A percentile compares a stretch with the other conserved stretches of the same genome.
Conservation (phyloP, 2,888 invertebrate species). For the Mythimna loreyi region DNA sequence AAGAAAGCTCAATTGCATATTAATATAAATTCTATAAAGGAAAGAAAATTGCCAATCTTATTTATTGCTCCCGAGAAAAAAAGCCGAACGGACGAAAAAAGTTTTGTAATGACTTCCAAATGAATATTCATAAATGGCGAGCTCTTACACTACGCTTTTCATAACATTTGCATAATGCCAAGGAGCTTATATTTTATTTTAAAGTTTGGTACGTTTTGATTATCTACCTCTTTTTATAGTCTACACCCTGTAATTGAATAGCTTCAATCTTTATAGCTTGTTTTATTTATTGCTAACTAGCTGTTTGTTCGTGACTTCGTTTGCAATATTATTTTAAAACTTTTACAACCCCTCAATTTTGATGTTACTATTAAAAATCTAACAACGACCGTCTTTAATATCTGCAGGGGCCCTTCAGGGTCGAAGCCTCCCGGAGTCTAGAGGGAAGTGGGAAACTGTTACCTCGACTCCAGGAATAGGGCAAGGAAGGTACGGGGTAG, state of each 20-base stretch:
- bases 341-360: no score
- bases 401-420: no score
- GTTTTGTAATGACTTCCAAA: conserved; percentile 66
- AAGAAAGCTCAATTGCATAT: conserved; percentile 20
- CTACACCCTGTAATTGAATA: conserved; percentile 25
- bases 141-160: conserved; percentile 70
- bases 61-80: conserved; percentile 52
- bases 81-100: conserved; percentile 60
- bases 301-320: no score
- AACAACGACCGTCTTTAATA: no score
- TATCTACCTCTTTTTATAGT: conserved; percentile 46
- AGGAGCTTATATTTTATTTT: conserved; percentile 64
- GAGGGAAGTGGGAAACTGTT: no score
- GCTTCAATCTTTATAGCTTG: conserved; percentile 27
- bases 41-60: conserved; percentile 45
- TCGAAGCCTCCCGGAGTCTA: no score
- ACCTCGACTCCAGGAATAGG: no score
- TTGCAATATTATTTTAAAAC: no score
- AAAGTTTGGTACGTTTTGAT: conserved; percentile 57
- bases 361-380: no score
- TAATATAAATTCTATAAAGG: conserved; percentile 29
- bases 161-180: conserved; percentile 72
- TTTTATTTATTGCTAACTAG: conserved; percentile 2
- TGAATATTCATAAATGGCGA: conserved; percentile 70
- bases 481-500: no score